Percentiles rank a stretch among this genome's conserved stretches.
These are phyloP conservation scores for Porites lutea DNA, from an alignment of 64 coral and sea anemone species.

Conservation along the genomic window DNA sequence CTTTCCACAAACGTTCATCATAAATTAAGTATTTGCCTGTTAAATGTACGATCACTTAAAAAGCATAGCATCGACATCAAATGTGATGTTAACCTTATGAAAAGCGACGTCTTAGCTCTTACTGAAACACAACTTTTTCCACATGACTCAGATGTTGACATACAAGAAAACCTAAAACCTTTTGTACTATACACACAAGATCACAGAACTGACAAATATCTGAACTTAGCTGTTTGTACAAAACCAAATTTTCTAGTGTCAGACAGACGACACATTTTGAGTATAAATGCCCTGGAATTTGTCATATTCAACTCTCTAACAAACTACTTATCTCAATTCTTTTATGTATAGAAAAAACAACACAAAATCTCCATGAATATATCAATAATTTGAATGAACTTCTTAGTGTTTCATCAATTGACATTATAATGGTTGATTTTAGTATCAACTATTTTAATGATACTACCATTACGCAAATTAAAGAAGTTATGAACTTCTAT, in stretches of 20 bases:
- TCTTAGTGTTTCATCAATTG: background rate
- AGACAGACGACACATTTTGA: no score
- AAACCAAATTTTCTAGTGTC: background rate
- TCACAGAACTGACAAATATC: background rate
- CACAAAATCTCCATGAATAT: background rate
- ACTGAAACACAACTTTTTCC: constrained; percentile 43
- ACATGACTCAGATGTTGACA: constrained; percentile 23
- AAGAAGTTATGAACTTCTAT: background rate
- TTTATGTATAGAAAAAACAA: background rate
- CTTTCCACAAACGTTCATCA: background rate
- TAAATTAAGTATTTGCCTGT: background rate
- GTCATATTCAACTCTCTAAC: no score
- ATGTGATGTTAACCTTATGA: constrained; percentile 33
- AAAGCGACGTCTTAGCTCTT: constrained; percentile 52
- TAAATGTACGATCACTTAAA: constrained; percentile 59
- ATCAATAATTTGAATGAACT: background rate
- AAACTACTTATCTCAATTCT: no score
- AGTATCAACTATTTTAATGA: background rate
- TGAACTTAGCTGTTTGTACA: background rate
- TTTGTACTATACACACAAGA: background rate
- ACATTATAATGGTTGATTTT: background rate
- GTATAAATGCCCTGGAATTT: no score
- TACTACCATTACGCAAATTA: background rate
- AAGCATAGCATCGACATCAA: constrained; percentile 75
- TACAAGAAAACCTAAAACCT: constrained; percentile 28